Base-by-base conservation (phyloP, 2,797 vertebrate genomes). In the Epinephelus awoara region DNA sequence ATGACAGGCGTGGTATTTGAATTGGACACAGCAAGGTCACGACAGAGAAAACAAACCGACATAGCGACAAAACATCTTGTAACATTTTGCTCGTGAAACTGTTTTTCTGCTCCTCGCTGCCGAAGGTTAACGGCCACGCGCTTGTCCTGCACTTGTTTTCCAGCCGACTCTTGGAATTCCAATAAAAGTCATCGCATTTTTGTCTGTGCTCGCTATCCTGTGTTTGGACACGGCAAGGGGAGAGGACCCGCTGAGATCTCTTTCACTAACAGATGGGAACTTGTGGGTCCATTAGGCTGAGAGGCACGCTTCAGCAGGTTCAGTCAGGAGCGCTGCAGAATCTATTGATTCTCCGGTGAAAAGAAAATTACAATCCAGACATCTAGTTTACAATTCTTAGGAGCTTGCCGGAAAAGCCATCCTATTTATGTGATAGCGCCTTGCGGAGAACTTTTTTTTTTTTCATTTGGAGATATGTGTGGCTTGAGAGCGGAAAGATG, bases 201-300 rank as follows among this genome's bases (percentile, higher is more conserved):
- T 71, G 75, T 85, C 67, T 87, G 70, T 42, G 64, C 57, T 79
- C 79, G 52, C 82, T 77, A 82, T 86, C 80, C 85, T 80, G 76
- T 79, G 79, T 87, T 84, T 87, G 83, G 83, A 80, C 67, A 70
- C 72, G 5, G 73, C 47, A 34, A 71, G 72, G 68, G 77, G 68
- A 70, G 83, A 76, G 71, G 77, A 80, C 89, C 84, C 72, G 66
- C 84, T 87, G 91, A 92, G 87, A 93, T 92, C 85, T 92, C 87
- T 92, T 91, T 91, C 89, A 75, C 92, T 90, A 92, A 89, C 94
- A 95, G 94, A 93, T 94, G 95, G 94, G 87, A 92, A 88, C 83
- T 92, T 92, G 90, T 40, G 68, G 93, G 89, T 90, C 93, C 94
- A 95, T 95, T 94, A 95, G 88, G 84, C 91, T 67, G 86, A 90